A percentile compares a stretch with the other conserved stretches of the same genome.
These are phyloP conservation scores for Merluccius polli DNA, from an alignment of 2,797 vertebrate species.

Conservation along the genomic window DNA sequence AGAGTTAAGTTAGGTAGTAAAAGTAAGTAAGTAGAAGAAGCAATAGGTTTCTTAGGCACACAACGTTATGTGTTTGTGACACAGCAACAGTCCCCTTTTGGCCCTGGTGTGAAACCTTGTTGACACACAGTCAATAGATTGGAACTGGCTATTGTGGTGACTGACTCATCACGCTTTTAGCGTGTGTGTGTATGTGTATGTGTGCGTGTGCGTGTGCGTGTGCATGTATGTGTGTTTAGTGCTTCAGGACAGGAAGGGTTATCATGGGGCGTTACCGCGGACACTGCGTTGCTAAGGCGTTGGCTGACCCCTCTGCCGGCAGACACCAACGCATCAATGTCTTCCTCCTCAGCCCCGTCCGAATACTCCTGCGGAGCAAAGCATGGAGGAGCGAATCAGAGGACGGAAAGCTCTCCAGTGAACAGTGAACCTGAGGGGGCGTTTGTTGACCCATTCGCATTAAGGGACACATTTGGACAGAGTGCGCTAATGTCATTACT, in stretches of 20 bases:
- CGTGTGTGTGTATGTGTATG: slow-evolving; percentile 1
- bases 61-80: background rate
- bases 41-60: slow-evolving; percentile 9
- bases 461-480: slow-evolving; percentile 41
- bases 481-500: slow-evolving; percentile 39
- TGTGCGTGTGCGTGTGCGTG: slow-evolving; percentile 6
- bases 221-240: background rate
- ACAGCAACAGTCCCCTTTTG: background rate
- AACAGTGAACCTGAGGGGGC: slow-evolving; percentile 37
- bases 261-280: slow-evolving; percentile 76
- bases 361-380: slow-evolving; percentile 73
- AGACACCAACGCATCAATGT: slow-evolving; percentile 78
- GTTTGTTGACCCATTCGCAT: slow-evolving; percentile 25
- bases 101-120: slow-evolving; percentile 24
- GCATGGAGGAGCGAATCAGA: background rate
- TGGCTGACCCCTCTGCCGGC: slow-evolving; percentile 68
- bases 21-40: background rate
- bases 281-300: slow-evolving; percentile 75
- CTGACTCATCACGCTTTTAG: slow-evolving; percentile 13
- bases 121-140: slow-evolving; percentile 45
- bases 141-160: slow-evolving; percentile 10
- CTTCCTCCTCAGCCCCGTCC: slow-evolving; percentile 80
- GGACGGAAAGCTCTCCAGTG: slow-evolving; percentile 10
- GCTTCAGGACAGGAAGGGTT: slow-evolving; percentile 14
- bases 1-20: too few species aligned